Conservation (phyloP, 2,113 vertebrate genomes). For the Euleptes europaea region DNA sequence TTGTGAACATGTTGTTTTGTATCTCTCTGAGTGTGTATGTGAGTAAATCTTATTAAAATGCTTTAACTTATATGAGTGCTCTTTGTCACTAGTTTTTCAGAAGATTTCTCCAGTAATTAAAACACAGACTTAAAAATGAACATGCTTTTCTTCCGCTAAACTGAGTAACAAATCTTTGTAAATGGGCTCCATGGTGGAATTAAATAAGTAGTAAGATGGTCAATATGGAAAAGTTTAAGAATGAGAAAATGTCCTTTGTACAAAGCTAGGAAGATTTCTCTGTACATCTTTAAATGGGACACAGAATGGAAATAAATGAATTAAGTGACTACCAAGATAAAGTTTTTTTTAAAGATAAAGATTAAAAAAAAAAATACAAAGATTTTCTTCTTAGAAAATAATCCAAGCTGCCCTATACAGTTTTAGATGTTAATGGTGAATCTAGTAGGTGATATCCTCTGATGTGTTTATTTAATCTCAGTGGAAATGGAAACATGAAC, state of each 20-base stretch:
- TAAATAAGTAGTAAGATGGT: neutral
- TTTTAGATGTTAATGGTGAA: neutral
- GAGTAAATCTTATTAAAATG: neutral
- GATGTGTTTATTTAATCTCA: neutral
- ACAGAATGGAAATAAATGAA: neutral
- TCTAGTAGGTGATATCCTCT: neutral
- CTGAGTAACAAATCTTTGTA: conserved; percentile 2
- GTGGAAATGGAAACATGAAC: neutral
- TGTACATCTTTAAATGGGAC: neutral
- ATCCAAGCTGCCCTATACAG: neutral
- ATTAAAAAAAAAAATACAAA: too few species aligned
- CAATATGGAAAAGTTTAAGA: neutral
- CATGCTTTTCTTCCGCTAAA: neutral
- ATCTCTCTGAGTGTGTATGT: neutral
- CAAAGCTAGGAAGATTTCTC: neutral
- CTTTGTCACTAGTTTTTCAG: too few species aligned
- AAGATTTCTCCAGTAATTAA: neutral
- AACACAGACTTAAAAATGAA: neutral
- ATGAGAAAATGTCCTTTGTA: neutral
- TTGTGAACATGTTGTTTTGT: neutral
- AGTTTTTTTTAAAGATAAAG: too few species aligned
- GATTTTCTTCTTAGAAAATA: neutral
- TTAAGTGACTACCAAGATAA: neutral
- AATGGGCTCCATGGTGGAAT: neutral
- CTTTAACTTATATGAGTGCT: too few species aligned